Percentiles rank a stretch among this genome's conserved stretches.
Evolutionary conservation across 1,140 invertebrate genomes (phyloP).

Genomic region (Bombus confusus): DNA sequence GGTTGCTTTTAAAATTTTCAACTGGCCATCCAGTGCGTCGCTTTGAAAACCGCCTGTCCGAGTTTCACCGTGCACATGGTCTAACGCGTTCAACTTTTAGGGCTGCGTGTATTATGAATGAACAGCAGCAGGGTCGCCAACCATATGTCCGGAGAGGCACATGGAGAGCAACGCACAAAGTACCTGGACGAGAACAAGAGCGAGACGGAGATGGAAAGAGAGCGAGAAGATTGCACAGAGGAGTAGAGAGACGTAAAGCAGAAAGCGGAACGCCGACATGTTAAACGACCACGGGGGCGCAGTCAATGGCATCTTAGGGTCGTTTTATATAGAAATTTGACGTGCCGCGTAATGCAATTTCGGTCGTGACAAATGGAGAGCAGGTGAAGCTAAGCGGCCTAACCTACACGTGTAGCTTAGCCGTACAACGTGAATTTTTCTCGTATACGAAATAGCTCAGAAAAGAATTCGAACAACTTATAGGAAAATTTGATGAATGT

Average conservation of each 20-base stretch:
- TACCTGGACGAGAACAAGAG: neutral
- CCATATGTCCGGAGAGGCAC: constrained; percentile 56
- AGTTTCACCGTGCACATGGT: constrained; percentile 25
- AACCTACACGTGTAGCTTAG: constrained; percentile 12
- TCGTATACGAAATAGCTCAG: too few relatives aligned
- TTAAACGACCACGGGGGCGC: constrained; percentile 56
- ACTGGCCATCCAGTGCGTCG: neutral
- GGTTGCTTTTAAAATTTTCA: constrained; percentile 46
- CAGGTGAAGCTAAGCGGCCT: constrained; percentile 50
- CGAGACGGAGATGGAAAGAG: neutral
- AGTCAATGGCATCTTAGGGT: constrained; percentile 65
- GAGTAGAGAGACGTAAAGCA: constrained; percentile 24
- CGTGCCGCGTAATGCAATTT: constrained; percentile 67
- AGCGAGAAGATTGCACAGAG: neutral
- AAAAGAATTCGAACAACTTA: too few relatives aligned
- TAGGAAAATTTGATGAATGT: too few relatives aligned
- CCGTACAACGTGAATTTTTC: too few relatives aligned
- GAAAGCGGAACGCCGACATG: constrained; percentile 40
- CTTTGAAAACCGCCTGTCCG: constrained; percentile 47
- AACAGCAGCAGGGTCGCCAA: constrained; percentile 46
- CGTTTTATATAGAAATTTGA: constrained; percentile 66
- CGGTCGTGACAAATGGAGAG: constrained; percentile 63
- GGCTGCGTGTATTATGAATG: constrained; percentile 66
- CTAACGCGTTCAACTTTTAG: constrained; percentile 51
- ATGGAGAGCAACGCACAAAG: neutral